Evolutionary conservation across 2,797 vertebrate genomes (phyloP), one percentile per base, ranked within the genome.

Genomic region (Ambastaia sidthimunki): DNA sequence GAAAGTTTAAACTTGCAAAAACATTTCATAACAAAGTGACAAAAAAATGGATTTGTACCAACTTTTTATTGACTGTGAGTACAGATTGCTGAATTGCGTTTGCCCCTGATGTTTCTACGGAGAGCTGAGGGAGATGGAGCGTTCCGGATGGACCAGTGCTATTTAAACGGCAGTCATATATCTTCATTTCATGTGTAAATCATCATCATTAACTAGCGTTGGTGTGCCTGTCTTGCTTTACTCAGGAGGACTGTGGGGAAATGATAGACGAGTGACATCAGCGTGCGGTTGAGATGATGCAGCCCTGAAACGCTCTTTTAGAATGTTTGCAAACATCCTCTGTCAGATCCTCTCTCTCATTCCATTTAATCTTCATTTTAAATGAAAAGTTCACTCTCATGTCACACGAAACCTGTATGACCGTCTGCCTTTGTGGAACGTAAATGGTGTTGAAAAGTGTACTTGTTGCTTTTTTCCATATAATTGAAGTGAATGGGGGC

Each of bases 151-250:
- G 34, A 63, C 44, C 48, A 48, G 54, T 73, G 76, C 81, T 68
- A 37, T 79, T 84, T 55, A 83, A 83, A 82, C 78, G 2, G 37
- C 82, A 81, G 41, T 80, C 85, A 71, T 92, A 82, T 71, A 79
- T 94, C 92, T 92, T 92, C 81, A 90, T 93, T 91, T 90, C 85
- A 84, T 85, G 80, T 78, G 82, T 87, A 89, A 90, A 92, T 87
- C 82, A 81, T 86, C 85, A 87, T 92, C 90, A 90, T 92, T 91
- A 93, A 87, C 85, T 87, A 50, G 52, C 69, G 84, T 79, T 13
- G 69, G 75, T 85, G 82, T 11, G 76, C 85, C 86, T 86, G 80
- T 91, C 86, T 82, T 71, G 47, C 74, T 81, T 79, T 19, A 82
- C 9, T 80, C 63, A 15, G 86, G 81, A 88, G 84, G 48, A 81